These are phyloP conservation scores for Acrocephalus arundinaceus DNA, from an alignment of 2,113 vertebrate genomes.

Conservation along the genomic window DNA sequence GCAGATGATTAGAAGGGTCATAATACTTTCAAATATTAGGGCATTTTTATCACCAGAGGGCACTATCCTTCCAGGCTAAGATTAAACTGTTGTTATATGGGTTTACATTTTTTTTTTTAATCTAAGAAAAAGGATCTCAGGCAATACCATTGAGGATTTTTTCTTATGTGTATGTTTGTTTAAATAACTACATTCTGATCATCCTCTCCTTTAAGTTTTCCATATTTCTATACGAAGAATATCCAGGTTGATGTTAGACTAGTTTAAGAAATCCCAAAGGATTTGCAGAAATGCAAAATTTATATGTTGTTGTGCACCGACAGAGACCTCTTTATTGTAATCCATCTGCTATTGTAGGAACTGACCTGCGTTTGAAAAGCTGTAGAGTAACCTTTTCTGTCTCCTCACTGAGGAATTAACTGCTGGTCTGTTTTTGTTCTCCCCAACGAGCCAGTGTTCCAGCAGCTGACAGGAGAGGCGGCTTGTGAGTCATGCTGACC, in stretches of 20 bases:
- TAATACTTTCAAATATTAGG: not conserved
- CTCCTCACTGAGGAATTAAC: not conserved
- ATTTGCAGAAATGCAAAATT: not conserved
- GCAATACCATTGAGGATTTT: not conserved
- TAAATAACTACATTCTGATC: not conserved
- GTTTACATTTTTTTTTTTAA: not conserved
- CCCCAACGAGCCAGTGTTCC: not conserved
- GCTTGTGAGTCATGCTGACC: not conserved
- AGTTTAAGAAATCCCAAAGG: not conserved
- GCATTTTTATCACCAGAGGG: slow-evolving; percentile 61
- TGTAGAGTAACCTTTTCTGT: not conserved
- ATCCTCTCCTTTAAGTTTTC: not conserved
- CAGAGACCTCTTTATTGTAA: not conserved
- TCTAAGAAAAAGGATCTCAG: not conserved
- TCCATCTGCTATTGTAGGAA: not conserved
- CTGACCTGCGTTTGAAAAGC: not conserved
- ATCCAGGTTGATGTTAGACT: not conserved
- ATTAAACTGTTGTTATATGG: not conserved
- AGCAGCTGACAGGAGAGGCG: not conserved
- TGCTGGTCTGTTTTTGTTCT: not conserved
- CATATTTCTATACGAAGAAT: not conserved
- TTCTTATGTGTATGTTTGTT: not conserved
- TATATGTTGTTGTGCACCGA: not conserved
- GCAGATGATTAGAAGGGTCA: not conserved
- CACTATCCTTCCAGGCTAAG: slow-evolving; percentile 50